phyloP scores from a whole-genome alignment of 2,888 invertebrate species.

The Neoscelio sp. region DNA sequence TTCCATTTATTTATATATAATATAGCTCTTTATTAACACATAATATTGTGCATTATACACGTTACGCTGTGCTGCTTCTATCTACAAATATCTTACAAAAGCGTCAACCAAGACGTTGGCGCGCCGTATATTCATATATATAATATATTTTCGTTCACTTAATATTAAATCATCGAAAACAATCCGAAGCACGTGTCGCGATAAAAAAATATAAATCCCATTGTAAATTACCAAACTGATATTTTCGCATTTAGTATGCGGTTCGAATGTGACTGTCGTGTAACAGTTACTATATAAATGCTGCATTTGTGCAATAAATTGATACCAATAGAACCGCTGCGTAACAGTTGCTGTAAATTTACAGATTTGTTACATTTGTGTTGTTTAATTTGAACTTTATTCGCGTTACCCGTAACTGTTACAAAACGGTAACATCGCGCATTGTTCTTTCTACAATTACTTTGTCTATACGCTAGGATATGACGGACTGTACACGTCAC shows the following conservation, averaged over 20 bases:
- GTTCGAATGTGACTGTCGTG: constrained; percentile 13
- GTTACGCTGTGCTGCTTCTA: constrained; percentile 79
- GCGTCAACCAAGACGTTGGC: constrained; percentile 73
- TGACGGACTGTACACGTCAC: constrained; percentile 48
- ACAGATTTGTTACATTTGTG: constrained; percentile 2
- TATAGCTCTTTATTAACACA: constrained; percentile 78
- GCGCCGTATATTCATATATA: constrained; percentile 67
- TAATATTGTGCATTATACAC: constrained; percentile 80
- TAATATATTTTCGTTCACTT: constrained; percentile 19
- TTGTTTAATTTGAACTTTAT: neutral
- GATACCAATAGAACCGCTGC: no score
- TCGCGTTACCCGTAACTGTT: constrained; percentile 13
- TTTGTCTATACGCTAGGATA: constrained; percentile 44
- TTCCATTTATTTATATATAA: constrained; percentile 77
- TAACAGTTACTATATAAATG: constrained; percentile 12
- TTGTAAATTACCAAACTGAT: constrained; percentile 52
- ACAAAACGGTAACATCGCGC: constrained; percentile 24
- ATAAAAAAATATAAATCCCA: constrained; percentile 56
- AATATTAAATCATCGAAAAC: constrained; percentile 16
- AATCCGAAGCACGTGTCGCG: constrained; percentile 18
- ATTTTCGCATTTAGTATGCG: constrained; percentile 10
- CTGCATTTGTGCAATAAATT: constrained; percentile 19
- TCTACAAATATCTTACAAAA: constrained; percentile 82
- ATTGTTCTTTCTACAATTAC: constrained; percentile 36
- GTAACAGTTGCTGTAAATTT: no score